A percentile compares a stretch with the other conserved stretches of the same genome.
Conservation (phyloP, 2,113 vertebrate species). For the Choloepus hoffmanni region DNA sequence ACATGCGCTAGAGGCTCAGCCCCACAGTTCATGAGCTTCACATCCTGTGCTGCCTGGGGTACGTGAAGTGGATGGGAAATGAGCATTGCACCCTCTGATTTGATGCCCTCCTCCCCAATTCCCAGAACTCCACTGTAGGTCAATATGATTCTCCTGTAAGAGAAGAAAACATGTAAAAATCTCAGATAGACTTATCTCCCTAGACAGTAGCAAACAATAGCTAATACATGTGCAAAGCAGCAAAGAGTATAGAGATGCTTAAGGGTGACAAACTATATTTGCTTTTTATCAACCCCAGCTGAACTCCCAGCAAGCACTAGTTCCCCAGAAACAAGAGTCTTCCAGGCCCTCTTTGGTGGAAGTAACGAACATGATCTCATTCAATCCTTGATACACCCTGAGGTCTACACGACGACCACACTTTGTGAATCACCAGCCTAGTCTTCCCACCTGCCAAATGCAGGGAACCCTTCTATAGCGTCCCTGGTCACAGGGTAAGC, state of each 20-base stretch:
- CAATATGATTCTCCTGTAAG: background rate
- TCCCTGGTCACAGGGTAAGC: background rate
- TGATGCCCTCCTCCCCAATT: background rate
- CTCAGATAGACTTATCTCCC: background rate
- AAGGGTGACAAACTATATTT: background rate
- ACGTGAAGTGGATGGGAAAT: background rate
- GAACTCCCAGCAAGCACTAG: background rate
- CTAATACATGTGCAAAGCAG: background rate
- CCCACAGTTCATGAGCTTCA: background rate
- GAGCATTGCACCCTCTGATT: background rate
- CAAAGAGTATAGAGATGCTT: background rate
- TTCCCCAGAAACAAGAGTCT: background rate
- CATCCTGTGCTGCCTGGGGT: background rate
- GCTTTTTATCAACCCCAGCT: background rate
- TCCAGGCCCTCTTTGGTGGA: background rate
- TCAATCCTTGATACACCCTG: background rate
- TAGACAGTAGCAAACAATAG: background rate
- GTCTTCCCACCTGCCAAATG: background rate
- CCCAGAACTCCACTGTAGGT: background rate
- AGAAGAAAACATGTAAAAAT: conserved; percentile 15
- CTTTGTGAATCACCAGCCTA: background rate
- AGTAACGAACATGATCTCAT: background rate
- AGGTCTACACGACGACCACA: background rate
- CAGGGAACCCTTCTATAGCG: background rate
- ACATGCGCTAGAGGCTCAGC: background rate